Evolutionary conservation across 1,140 invertebrate genomes (phyloP).

Genomic region (Pentalonia nigronervosa): DNA sequence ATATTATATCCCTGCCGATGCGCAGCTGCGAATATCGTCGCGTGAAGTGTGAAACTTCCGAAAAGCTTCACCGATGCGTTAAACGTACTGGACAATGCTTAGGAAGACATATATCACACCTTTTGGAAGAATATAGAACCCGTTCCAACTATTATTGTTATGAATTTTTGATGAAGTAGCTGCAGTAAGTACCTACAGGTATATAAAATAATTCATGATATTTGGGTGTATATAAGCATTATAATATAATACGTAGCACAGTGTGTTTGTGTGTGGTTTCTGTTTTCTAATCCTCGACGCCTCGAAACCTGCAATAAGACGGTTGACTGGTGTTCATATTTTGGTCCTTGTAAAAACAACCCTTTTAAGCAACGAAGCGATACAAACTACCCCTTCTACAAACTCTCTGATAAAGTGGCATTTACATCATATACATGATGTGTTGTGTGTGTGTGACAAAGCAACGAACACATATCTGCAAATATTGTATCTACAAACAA

Average conservation of each 20-base stretch:
- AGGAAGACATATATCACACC: conserved; percentile 30
- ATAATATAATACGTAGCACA: background rate
- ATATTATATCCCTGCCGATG: background rate
- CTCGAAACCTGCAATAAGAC: background rate
- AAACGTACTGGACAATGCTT: background rate
- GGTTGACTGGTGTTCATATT: background rate
- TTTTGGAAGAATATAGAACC: conserved; percentile 7
- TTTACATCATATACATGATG: background rate
- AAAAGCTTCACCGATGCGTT: conserved; percentile 50
- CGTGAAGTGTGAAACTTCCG: conserved; percentile 39
- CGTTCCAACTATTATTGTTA: conserved; percentile 31
- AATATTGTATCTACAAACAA: background rate
- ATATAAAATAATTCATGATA: background rate
- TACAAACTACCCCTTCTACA: background rate
- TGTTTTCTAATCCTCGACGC: conserved; percentile 23
- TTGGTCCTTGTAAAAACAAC: conserved; percentile 36
- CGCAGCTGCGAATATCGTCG: conserved; percentile 10
- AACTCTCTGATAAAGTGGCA: too few relatives aligned
- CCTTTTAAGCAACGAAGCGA: conserved; percentile 21
- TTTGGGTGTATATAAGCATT: background rate
- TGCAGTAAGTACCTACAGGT: background rate
- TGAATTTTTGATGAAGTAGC: conserved; percentile 9
- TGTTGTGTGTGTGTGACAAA: background rate
- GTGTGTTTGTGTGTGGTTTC: background rate
- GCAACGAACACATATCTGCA: background rate